A percentile compares a stretch with the other conserved stretches of the same genome.
These are phyloP conservation scores for Conger conger DNA, from an alignment of 2,113 vertebrate species.

Conservation along the genomic window DNA sequence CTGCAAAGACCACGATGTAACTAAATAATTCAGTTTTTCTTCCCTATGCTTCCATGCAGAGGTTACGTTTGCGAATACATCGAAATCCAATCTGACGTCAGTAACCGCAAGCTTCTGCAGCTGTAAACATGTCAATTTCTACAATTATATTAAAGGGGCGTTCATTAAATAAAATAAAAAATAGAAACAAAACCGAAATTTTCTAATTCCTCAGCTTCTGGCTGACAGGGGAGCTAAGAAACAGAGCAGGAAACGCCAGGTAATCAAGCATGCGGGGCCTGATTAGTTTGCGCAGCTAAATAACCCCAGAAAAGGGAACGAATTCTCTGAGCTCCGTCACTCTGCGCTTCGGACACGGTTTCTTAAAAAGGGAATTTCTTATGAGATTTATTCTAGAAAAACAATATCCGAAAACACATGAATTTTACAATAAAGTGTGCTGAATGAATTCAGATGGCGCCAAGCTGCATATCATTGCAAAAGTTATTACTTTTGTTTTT, in stretches of 20 bases:
- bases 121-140: too few relatives aligned
- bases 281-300: background rate
- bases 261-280: background rate
- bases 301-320: background rate
- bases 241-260: background rate
- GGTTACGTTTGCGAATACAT: too few relatives aligned
- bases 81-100: background rate
- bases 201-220: background rate
- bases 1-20: too few relatives aligned
- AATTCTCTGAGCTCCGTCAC: background rate
- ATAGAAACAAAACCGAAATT: background rate
- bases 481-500: background rate
- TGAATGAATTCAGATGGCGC: background rate
- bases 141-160: too few relatives aligned
- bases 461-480: background rate
- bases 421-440: background rate
- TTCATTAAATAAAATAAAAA: too few relatives aligned
- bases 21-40: too few relatives aligned
- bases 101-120: background rate
- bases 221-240: background rate
- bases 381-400: background rate
- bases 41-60: too few relatives aligned
- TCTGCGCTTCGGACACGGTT: background rate
- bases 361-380: background rate
- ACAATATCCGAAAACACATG: background rate